Evolutionary conservation across 2,797 vertebrate genomes (phyloP), one percentile per base, ranked within the genome.

Genomic region (Acestrorhynchus altus): DNA sequence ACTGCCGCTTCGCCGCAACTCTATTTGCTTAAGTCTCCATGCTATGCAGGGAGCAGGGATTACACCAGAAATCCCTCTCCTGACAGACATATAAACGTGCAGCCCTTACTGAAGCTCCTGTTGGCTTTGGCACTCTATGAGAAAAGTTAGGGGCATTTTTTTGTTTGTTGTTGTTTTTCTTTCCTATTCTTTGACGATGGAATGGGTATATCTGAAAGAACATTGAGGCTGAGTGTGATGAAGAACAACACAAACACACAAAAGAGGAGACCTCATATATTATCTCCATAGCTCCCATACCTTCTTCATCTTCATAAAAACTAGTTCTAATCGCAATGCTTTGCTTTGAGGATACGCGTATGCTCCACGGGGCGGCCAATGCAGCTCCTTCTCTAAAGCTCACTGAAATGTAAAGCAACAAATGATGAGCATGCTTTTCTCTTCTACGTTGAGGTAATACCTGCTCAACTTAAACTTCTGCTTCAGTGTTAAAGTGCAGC

Each of bases 11-110:
- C 87, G 87, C 87, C 88, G 83, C 88, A 87, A 85, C 76, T 65
- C 31, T 87, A 68, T 88, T 91, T 90, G 85, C 83, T 91, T 80
- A 74, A 73, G 72, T 81, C 90, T 90, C 77, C 82, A 83, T 84
- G 88, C 87, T 86, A 92, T 89, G 86, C 86, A 88, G 86, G 91
- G 90, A 93, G 86, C 86, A 88, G 86, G 91, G 90, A 93, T 93
- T 92, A 92, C 86, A 83, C 85, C 86, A 89, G 88, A 91, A 94
- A 91, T 85, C 88, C 82, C 83, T 61, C 31, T 83, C 86, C 83
- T 92, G 91, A 91, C 90, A 91, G 90, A 89, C 76, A 84, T 90
- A 91, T 91, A 87, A 92, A 91, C 89, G 86, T 82, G 85, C 86
- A 83, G 76, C 78, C 51, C 51, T 70, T 73, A 79, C 59, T 75